Evolutionary conservation across 2,888 invertebrate genomes (phyloP).

Genomic region (Prenolepis imparis): DNA sequence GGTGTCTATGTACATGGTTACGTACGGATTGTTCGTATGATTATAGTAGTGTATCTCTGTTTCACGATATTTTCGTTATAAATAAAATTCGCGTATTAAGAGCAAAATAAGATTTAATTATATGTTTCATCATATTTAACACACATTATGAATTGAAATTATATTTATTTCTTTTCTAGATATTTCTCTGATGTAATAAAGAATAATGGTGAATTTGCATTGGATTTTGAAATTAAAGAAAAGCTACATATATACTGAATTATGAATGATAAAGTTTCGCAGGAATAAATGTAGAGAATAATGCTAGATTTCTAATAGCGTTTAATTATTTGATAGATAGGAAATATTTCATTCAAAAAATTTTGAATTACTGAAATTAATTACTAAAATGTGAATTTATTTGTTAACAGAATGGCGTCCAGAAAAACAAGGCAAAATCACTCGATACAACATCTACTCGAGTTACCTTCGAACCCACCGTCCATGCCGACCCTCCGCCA

Average conservation of each 20-base stretch:
- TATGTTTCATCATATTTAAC: not conserved
- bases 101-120: not conserved
- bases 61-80: constrained; percentile 22
- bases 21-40: constrained; percentile 51
- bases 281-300: not conserved
- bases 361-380: not conserved
- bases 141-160: not conserved
- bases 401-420: constrained; percentile 85
- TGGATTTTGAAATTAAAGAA: not conserved
- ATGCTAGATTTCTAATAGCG: not conserved
- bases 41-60: constrained; percentile 48
- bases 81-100: constrained; percentile 11
- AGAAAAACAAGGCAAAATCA: constrained; percentile 87
- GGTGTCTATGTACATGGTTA: constrained; percentile 73
- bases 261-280: not conserved
- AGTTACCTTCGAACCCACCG: constrained; percentile 85
- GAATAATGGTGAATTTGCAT: not conserved
- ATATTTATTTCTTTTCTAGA: not conserved
- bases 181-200: not conserved
- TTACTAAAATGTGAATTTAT: constrained; percentile 8
- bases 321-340: constrained; percentile 6
- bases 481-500: constrained; percentile 81
- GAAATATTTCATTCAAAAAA: not conserved
- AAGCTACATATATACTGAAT: not conserved
- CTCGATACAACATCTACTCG: constrained; percentile 87